Evolutionary conservation across 2,888 invertebrate species (phyloP).

Genomic region (Campoletis raptor): DNA sequence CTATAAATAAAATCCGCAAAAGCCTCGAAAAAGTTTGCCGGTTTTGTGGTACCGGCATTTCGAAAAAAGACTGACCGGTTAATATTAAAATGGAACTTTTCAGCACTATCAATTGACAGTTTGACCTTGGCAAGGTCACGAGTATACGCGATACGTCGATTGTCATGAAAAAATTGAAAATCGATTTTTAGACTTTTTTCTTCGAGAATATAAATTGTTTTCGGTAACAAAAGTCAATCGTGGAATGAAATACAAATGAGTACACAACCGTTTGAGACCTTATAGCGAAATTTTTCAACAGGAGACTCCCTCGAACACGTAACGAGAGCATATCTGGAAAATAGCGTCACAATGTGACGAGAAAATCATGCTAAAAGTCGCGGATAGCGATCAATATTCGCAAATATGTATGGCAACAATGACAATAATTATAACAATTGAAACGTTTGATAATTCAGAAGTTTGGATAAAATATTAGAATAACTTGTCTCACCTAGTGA

Average conservation of each 20-base stretch:
- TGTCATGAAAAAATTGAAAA: slow-evolving; percentile 8
- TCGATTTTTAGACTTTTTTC: slow-evolving; percentile 10
- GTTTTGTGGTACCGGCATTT: slow-evolving; percentile 11
- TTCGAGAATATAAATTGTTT: background rate
- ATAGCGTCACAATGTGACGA: slow-evolving; percentile 39
- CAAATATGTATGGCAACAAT: background rate
- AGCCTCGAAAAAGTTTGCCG: slow-evolving; percentile 7
- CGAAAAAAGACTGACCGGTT: slow-evolving; percentile 45
- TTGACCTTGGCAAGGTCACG: slow-evolving; percentile 80
- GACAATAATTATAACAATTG: background rate
- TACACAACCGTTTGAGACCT: slow-evolving; percentile 51
- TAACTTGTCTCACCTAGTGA: slow-evolving; percentile 75
- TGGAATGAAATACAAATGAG: slow-evolving; percentile 3
- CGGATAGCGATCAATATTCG: slow-evolving; percentile 28
- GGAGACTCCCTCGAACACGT: slow-evolving; percentile 72
- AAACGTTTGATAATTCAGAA: slow-evolving; percentile 6
- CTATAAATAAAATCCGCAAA: slow-evolving; percentile 10
- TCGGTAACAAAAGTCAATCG: slow-evolving; percentile 5
- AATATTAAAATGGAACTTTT: slow-evolving; percentile 40
- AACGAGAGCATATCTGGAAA: slow-evolving; percentile 72
- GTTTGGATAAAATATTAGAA: slow-evolving; percentile 27
- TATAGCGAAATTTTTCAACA: slow-evolving; percentile 70
- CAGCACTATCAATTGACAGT: slow-evolving; percentile 25
- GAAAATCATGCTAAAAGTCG: slow-evolving; percentile 32
- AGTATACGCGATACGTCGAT: slow-evolving; percentile 13